Percentiles rank a stretch among this genome's conserved stretches.
Evolutionary conservation across 2,113 vertebrate species (phyloP).

Genomic region (Rhipidura dahli): DNA sequence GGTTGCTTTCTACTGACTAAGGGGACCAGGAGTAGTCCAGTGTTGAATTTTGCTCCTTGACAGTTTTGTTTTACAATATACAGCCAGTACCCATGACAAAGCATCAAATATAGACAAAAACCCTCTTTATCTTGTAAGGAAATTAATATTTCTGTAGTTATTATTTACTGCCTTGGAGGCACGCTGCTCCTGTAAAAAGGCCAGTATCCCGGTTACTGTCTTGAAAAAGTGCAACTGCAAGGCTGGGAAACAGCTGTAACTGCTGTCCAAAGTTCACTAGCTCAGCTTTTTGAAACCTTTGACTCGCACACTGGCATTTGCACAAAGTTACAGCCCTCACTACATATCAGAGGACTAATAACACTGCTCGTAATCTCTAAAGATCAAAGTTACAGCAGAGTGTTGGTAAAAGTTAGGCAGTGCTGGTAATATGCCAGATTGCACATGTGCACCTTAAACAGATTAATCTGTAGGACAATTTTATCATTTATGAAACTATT

Average conservation of each 20-base stretch:
- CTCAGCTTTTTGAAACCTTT: conserved; percentile 19
- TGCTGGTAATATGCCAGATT: background rate
- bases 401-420: background rate
- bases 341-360: conserved; percentile 23
- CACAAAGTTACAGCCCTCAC: background rate
- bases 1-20: background rate
- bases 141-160: background rate
- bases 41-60: background rate
- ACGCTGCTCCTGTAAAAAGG: background rate
- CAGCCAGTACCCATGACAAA: background rate
- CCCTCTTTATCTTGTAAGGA: background rate
- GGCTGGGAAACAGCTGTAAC: conserved; percentile 8
- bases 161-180: background rate
- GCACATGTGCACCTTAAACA: background rate
- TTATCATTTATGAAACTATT: background rate
- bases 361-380: background rate
- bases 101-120: background rate
- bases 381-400: conserved; percentile 2
- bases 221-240: background rate
- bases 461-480: background rate
- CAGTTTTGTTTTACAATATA: background rate
- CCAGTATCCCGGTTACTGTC: background rate
- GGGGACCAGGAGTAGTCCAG: background rate
- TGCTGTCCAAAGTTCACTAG: background rate
- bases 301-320: background rate